Evolutionary conservation across 2,888 invertebrate genomes (phyloP).

Genomic region (Caenorhabditis sp.): DNA sequence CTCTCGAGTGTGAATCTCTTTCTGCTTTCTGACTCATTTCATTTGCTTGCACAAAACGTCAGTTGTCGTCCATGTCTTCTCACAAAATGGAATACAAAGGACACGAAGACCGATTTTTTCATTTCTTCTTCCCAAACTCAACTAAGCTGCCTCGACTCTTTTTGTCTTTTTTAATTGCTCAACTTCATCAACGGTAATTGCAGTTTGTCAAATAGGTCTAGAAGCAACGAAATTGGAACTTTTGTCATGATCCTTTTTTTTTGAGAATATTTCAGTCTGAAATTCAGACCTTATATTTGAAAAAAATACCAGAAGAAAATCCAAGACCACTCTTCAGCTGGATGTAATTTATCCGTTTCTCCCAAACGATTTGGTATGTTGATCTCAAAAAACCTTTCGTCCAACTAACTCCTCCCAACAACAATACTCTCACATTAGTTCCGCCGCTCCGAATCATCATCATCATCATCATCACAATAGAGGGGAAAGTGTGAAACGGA

Average conservation of each 20-base stretch:
- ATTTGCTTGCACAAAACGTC: constrained; percentile 30
- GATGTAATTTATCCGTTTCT: too few relatives aligned
- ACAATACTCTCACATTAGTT: constrained; percentile 35
- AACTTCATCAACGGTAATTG: neutral
- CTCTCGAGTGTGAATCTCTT: constrained; percentile 28
- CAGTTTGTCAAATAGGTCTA: neutral
- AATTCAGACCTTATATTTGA: too few relatives aligned
- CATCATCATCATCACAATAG: constrained; percentile 34
- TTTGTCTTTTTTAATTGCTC: constrained; percentile 18
- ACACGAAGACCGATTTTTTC: constrained; percentile 19
- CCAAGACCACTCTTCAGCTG: too few relatives aligned
- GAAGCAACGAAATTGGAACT: neutral
- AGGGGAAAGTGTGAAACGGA: constrained; percentile 35
- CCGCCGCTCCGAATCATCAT: constrained; percentile 50
- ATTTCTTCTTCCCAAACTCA: constrained; percentile 9
- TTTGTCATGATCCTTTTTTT: neutral
- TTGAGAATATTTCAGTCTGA: too few relatives aligned
- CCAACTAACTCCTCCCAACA: neutral
- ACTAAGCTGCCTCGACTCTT: constrained; percentile 11
- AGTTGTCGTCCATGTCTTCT: constrained; percentile 27
- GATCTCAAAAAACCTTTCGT: neutral
- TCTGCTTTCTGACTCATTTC: constrained; percentile 21
- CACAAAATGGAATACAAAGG: constrained; percentile 22
- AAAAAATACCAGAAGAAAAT: too few relatives aligned
- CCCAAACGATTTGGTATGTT: neutral